Evolutionary conservation across 2,113 vertebrate species (phyloP).

Genomic region (Baryphthengus martii): DNA sequence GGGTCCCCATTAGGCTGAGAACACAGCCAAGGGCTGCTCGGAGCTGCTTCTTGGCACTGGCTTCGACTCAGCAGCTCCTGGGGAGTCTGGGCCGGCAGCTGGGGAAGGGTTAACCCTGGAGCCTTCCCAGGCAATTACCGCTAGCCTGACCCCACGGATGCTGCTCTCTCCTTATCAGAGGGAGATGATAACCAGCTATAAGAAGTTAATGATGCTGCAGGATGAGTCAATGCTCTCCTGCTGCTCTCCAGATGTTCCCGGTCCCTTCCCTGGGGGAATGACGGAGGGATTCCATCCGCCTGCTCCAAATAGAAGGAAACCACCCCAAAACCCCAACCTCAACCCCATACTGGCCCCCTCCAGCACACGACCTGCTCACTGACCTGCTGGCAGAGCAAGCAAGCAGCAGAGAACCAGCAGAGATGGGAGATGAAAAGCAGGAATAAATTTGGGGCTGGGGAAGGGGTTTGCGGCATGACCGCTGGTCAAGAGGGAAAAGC

Average conservation of each 20-base stretch:
- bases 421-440: not conserved
- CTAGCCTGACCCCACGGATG: conserved; percentile 1
- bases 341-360: not conserved
- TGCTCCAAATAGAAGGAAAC: conserved; percentile 7
- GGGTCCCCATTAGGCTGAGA: not conserved
- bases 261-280: not conserved
- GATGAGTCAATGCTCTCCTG: conserved; percentile 58
- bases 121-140: conserved; percentile 43
- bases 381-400: not conserved
- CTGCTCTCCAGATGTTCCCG: conserved; percentile 59
- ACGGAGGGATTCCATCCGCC: conserved; percentile 22
- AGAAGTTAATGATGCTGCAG: conserved; percentile 72
- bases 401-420: rapidly evolving
- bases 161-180: conserved; percentile 43
- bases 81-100: not conserved
- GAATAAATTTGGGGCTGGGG: not conserved
- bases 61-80: not conserved
- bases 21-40: rapidly evolving
- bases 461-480: rapidly evolving
- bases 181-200: conserved; percentile 64
- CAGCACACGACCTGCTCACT: not conserved
- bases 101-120: conserved; percentile 24
- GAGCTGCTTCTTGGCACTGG: not conserved
- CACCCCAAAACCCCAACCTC: not conserved
- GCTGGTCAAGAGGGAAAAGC: not conserved